Evolutionary conservation across 1,140 invertebrate genomes (phyloP), one percentile per base, ranked within the genome.

Genomic region (Portunus trituberculatus): DNA sequence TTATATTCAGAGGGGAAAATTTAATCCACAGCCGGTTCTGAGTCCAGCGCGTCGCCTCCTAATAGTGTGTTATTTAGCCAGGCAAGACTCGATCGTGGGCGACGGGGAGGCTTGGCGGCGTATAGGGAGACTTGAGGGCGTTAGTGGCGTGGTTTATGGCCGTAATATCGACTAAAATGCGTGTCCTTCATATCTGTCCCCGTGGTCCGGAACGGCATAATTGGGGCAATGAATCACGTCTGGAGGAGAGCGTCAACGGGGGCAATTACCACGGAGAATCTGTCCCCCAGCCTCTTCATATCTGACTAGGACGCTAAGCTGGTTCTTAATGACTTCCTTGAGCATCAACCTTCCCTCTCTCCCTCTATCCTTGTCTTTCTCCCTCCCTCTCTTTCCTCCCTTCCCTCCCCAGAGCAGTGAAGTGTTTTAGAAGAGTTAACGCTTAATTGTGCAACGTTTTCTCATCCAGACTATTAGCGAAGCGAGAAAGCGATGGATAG

Each of bases 101-200:
- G n/a, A 25, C 67, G 20, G 67, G 16, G 20, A 76, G 20, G n/a
- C 6, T n/a, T 3, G n/a, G 67, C 25, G 67, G 67, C 20, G 67
- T 20, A 59, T 12, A 59, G 20, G 52, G 67, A 76, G 67, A 25
- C 67, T n/a, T n/a, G 67, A 76, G 67, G 67, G 67, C 67, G 67
- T 25, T n/a, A 76, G 67, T 25, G 67, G 67, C 67, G 20, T 76
- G 67, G 67, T 76, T 76, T 76, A 76, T 76, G 67, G 67, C 67
- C 67, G 67, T 76, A 76, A 76, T 76, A 76, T 76, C 67, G 67
- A 76, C 67, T 76, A 76, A 76, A 76, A 76, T 76, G 67, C 67
- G 67, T 25, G 67, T 76, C n/a, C 67, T 76, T 76, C 67, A 76
- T 76, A 76, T 76, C 67, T 76, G 67, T 76, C 67, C 67, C n/a